Evolutionary conservation across 2,888 invertebrate genomes (phyloP).

Genomic region (Nematopogon swammerdamellus): DNA sequence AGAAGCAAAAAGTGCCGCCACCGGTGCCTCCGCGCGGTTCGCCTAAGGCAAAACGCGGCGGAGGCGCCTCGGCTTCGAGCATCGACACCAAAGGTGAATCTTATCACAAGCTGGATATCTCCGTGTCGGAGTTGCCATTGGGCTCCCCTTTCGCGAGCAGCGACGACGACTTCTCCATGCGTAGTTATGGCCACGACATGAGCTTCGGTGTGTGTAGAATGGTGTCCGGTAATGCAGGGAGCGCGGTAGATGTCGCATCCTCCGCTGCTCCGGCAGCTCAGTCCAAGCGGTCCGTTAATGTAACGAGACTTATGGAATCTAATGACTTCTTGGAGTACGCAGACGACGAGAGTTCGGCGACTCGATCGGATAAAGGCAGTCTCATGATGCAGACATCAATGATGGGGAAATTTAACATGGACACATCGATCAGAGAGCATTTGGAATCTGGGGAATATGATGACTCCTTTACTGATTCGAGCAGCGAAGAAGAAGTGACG

Average conservation of each 20-base stretch:
- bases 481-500: conserved; percentile 33
- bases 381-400: conserved; percentile 38
- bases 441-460: conserved; percentile 41
- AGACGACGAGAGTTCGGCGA: conserved; percentile 37
- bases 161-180: conserved; percentile 37
- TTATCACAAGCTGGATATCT: conserved; percentile 29
- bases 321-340: conserved; percentile 37
- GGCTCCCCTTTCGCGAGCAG: conserved; percentile 42
- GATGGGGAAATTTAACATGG: conserved; percentile 46
- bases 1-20: conserved; percentile 78
- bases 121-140: conserved; percentile 35
- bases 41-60: conserved; percentile 61
- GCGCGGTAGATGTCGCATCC: too few relatives aligned
- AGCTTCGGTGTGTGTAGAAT: conserved; percentile 21
- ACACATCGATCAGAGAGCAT: conserved; percentile 36
- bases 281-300: conserved; percentile 35
- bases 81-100: conserved; percentile 50
- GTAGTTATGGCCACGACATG: conserved; percentile 42
- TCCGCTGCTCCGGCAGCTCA: conserved; percentile 25
- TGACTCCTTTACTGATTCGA: conserved; percentile 38
- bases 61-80: conserved; percentile 31
- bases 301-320: conserved; percentile 34
- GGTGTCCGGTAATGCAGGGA: background rate
- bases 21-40: conserved; percentile 86
- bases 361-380: conserved; percentile 30